Base-by-base conservation (phyloP, 2,888 invertebrate species). In the Callosobruchus maculatus region DNA sequence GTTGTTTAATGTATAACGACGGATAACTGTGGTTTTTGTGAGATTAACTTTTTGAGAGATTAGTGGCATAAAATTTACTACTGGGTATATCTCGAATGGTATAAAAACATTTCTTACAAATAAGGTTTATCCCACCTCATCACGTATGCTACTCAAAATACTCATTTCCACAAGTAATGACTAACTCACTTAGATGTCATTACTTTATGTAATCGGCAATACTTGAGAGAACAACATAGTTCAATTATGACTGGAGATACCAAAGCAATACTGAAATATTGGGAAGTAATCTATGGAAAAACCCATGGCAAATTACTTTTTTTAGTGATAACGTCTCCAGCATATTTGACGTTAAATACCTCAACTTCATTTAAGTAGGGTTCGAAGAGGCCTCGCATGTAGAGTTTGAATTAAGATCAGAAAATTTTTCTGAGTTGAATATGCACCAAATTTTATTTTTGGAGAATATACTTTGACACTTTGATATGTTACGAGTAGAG, bases 371-470 rank as follows among this genome's bases (percentile, higher is more conserved):
- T 18, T 49, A 49, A 49, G 49, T 49, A 49, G 18, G 49, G 3
- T 18, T 7, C 18, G 18, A 49, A 49, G 30, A 30, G 49, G 18
- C 1, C 1, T 7, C 77, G 81, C 81, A 80, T 81, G 80, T 81
- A 80, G 78, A 78, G 74, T 77, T 80, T 77, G 76, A 70, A n/a
- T 67, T 73, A 72, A 77, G 71, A 22, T 49, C 49, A 49, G 49
- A 49, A 49, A 49, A 26, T 71, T 76, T 75, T 76, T 75, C 73
- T 76, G 71, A 78, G 77, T 79, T 78, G 77, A 80, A 79, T 77
- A 81, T 82, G 82, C 82, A 82, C 81, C 79, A 78, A 78, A 68
- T 76, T 81, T 80, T 81, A 80, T 80, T 82, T 49, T 49, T 49
- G 18, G 13, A 49, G 49, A 49, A 77, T 74, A 76, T 77, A 74